Conservation (phyloP, 2,797 vertebrate species). For the Takifugu ocellatus region DNA sequence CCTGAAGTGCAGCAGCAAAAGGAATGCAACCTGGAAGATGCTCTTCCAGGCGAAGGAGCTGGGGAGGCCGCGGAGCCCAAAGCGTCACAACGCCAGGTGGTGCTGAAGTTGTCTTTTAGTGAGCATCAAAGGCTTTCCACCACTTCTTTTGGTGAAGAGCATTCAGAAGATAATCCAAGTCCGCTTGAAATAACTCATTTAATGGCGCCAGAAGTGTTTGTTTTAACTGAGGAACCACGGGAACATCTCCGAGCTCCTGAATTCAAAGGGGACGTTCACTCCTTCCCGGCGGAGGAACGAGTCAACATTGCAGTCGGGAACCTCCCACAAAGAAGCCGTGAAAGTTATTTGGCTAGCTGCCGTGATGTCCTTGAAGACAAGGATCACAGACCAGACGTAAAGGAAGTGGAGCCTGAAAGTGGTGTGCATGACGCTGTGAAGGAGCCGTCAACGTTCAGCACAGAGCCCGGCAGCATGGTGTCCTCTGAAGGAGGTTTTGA, state of each 20-base stretch:
- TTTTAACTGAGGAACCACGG: background rate
- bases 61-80: slow-evolving; percentile 5
- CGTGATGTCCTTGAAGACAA: slow-evolving; percentile 9
- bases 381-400: background rate
- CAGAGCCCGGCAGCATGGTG: background rate
- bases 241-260: background rate
- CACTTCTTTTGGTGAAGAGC: background rate
- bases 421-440: background rate
- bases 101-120: slow-evolving; percentile 38
- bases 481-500: background rate
- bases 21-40: slow-evolving; percentile 4
- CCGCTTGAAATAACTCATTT: background rate
- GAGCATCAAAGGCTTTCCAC: slow-evolving; percentile 28
- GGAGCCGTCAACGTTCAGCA: background rate
- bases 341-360: background rate
- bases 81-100: slow-evolving; percentile 7
- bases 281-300: background rate
- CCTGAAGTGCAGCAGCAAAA: slow-evolving; percentile 9
- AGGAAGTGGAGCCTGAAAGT: background rate
- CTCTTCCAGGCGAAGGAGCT: slow-evolving; percentile 3
- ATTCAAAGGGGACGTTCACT: background rate
- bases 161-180: slow-evolving; percentile 10
- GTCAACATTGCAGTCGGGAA: background rate
- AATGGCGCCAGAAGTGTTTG: background rate
- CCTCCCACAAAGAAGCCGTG: background rate